Percentiles rank a stretch among this genome's conserved stretches.
These are phyloP conservation scores for Zootoca vivipara DNA, from an alignment of 2,113 vertebrate species.

Conservation along the genomic window DNA sequence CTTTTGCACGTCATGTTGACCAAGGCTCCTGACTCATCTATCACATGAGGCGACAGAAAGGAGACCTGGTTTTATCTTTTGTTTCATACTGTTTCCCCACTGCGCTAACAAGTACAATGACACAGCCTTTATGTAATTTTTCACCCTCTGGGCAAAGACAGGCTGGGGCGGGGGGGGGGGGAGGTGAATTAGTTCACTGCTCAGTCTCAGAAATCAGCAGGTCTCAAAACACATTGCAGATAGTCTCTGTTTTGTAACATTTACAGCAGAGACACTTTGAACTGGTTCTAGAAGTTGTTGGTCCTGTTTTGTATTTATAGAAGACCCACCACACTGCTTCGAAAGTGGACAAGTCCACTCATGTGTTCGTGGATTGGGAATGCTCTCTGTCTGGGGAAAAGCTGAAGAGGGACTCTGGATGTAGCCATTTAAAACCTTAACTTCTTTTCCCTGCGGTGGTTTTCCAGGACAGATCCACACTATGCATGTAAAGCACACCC, in stretches of 20 bases:
- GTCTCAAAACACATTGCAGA: slow-evolving; percentile 20
- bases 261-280: slow-evolving; percentile 28
- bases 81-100: slow-evolving; percentile 42
- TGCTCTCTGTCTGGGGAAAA: background rate
- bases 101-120: slow-evolving; percentile 23
- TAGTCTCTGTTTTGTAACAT: background rate
- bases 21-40: slow-evolving; percentile 65
- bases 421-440: background rate
- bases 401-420: no score
- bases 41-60: slow-evolving; percentile 57
- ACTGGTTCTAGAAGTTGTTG: slow-evolving; percentile 5
- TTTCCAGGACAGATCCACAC: no score
- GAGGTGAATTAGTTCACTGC: slow-evolving; percentile 3
- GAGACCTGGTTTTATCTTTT: slow-evolving; percentile 47
- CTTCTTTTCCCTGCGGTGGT: background rate
- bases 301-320: slow-evolving; percentile 1
- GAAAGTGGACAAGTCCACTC: background rate
- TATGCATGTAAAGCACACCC: no score
- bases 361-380: background rate
- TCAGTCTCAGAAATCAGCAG: slow-evolving; percentile 43
- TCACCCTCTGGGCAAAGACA: slow-evolving; percentile 43
- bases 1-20: slow-evolving; percentile 55
- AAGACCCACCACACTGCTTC: rapidly evolving
- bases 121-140: slow-evolving; percentile 45
- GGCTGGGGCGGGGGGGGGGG: background rate